Base-by-base conservation (phyloP, 2,113 vertebrate species). In the Paratilapia polleni region DNA sequence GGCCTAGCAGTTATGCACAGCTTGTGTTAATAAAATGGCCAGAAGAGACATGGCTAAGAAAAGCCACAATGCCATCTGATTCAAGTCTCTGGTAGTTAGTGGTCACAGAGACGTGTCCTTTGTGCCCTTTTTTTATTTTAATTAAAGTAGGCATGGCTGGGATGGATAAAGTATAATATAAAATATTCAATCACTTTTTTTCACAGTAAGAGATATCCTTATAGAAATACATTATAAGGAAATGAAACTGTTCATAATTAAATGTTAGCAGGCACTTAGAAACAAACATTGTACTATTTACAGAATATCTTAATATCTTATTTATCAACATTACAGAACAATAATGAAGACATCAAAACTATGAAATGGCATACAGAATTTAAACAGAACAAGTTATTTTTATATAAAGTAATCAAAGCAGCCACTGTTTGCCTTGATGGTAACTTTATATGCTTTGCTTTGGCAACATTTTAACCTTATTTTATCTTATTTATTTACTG, bases 1-100 rank as follows among this genome's bases (percentile, higher is more conserved):
- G 87, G 88, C 87, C 93, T 79, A 59, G 66, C 77, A 84, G 93
- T 78, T 58, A 54, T 70, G 82, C 49, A 59, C 26, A 38, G 83
- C 87, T 87, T 80, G 90, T 88, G 89, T 87, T 88, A 79, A 86
- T 84, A 86, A 88, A 89, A 88, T 84, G 77, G 84, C 93, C 77
- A 6, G 70, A 38, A 90, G 91, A 89, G 56, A 88, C 64, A 8
- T n/a, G 77, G 81, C 91, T 91, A 92, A 92, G 86, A 93, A 91
- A 92, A 87, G 91, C 83, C 83, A 75, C 64, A 28, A n/a, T 34
- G 74, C 54, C 88, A 87, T 92, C 90, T 90, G 91, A 93, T 84
- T 91, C 88, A 87, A 90, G 87, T 91, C 87, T 84, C 76, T 75
- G 80, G 47, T 64, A 15, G 58, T 89, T 88, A 81, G 68, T 58